These are phyloP conservation scores for Pyrrhia umbra DNA, from an alignment of 2,888 invertebrate species.

Conservation along the genomic window DNA sequence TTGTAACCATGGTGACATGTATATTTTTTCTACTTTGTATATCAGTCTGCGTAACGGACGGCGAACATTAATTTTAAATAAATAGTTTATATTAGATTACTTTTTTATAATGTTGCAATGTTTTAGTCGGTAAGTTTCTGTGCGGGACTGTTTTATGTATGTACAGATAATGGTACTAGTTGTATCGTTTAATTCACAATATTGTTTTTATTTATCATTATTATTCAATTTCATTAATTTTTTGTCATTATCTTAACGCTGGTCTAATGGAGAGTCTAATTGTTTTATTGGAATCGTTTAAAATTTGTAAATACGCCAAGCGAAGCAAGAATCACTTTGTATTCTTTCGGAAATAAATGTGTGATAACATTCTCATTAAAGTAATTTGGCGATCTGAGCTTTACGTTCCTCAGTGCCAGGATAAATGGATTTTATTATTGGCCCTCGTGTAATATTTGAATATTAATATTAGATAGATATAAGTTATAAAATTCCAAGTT, in stretches of 20 bases:
- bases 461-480: conserved; percentile 69
- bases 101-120: conserved; percentile 83
- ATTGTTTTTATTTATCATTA: conserved; percentile 64
- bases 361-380: conserved; percentile 57
- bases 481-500: conserved; percentile 80
- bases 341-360: conserved; percentile 57
- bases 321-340: conserved; percentile 68
- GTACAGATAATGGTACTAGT: conserved; percentile 73
- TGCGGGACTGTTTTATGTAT: conserved; percentile 78
- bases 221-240: conserved; percentile 35
- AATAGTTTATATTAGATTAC: conserved; percentile 75
- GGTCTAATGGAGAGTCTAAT: conserved; percentile 33
- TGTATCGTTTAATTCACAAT: conserved; percentile 63
- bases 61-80: conserved; percentile 74
- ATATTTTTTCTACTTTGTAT: conserved; percentile 89
- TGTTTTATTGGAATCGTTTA: conserved; percentile 55
- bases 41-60: conserved; percentile 77
- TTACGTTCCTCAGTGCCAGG: conserved; percentile 66
- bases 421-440: conserved; percentile 65
- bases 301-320: conserved; percentile 79
- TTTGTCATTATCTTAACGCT: conserved; percentile 15
- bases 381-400: conserved; percentile 56
- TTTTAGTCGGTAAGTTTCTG: conserved; percentile 76
- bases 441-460: conserved; percentile 75
- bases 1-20: conserved; percentile 83